These are phyloP conservation scores for Plodia interpunctella DNA, from an alignment of 1,140 invertebrate species.

Conservation along the genomic window DNA sequence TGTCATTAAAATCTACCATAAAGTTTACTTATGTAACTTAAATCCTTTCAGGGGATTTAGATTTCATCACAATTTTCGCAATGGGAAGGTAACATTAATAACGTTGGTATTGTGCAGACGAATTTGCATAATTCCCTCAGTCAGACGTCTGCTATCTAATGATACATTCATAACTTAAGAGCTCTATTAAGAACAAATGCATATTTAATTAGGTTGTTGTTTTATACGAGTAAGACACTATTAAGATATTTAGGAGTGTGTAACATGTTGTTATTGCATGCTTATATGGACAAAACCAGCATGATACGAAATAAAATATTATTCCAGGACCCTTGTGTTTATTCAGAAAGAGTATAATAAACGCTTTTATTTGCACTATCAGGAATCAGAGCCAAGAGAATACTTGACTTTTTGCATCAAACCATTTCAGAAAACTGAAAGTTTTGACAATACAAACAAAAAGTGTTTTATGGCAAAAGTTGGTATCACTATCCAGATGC, in stretches of 20 bases:
- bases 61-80: conserved; percentile 14
- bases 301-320: too few relatives aligned
- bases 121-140: conserved; percentile 9
- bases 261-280: not conserved
- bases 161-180: conserved; percentile 3
- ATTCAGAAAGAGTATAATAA: too few relatives aligned
- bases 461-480: not conserved
- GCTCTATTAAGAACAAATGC: conserved; percentile 2
- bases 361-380: too few relatives aligned
- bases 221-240: not conserved
- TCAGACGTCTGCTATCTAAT: conserved; percentile 2
- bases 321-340: too few relatives aligned
- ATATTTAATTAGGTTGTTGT: not conserved
- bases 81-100: conserved; percentile 9
- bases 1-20: conserved; percentile 23
- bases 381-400: not conserved
- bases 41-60: conserved; percentile 20
- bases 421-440: not conserved
- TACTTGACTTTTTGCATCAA: too few relatives aligned
- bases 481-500: not conserved
- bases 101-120: not conserved
- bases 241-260: not conserved
- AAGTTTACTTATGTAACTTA: conserved; percentile 19
- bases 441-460: not conserved
- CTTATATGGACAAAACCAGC: too few relatives aligned